Base-by-base conservation (phyloP, 2,888 invertebrate species). In the Tridacna crocea region DNA sequence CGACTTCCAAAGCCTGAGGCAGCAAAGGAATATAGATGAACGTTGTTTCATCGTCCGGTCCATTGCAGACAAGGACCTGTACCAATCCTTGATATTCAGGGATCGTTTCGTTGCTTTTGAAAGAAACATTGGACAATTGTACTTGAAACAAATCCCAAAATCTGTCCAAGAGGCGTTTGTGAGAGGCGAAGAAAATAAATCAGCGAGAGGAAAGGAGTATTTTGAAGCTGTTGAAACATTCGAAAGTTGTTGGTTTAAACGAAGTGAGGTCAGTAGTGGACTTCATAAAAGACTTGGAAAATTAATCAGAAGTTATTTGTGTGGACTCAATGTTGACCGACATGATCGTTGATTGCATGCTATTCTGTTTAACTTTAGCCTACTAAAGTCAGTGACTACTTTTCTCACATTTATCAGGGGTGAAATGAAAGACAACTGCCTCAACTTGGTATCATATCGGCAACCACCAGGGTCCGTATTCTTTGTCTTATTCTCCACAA, bases 31-130 rank as follows among this genome's bases (percentile, higher is more conserved):
- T n/a, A 17, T 68, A 10, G 68, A 68, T 22, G 68, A 68, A 19
- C 15, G 68, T 2, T 68, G 68, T 11, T 68, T 68, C n/a, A 68
- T 68, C 46, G 17, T 47, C 0, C 68, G 68, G 46, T 12, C 46
- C 2, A 68, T 68, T 22, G 68, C 46, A 17, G 46, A 19, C 68
- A 47, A 12, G 12, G 47, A 27, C 17, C 27, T 68, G 17, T 68
- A 46, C n/a, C 68, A 68, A 46, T 68, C 68, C 15, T 47, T 68
- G 15, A 68, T 68, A 17, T 68, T n/a, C 47, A 46, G 68, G 46
- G 68, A 68, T 47, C 68, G 47, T 3, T 68, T 68, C 17, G 46
- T 68, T 47, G 10, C 68, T 13, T 24, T n/a, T 19, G 27, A 47
- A n/a, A 47, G 46, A 19, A 27, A 10, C 68, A 47, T 4, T 47